Evolutionary conservation across 2,113 vertebrate species (phyloP).

Genomic region (Protobothrops flavoviridis): DNA sequence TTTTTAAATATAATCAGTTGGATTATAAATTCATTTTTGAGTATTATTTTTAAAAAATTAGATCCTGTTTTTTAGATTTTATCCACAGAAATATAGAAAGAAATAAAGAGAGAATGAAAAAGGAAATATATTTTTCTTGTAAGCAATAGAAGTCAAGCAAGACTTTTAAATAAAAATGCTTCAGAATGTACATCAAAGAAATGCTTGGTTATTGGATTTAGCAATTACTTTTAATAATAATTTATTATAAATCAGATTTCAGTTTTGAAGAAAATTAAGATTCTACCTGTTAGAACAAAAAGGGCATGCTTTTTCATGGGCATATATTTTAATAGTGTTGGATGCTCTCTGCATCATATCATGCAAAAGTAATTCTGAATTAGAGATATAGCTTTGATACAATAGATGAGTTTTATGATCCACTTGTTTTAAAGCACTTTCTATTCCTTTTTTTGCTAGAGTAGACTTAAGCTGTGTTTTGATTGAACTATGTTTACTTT

Average conservation of each 20-base stretch:
- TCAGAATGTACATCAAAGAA: neutral
- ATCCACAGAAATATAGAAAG: neutral
- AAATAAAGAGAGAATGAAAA: neutral
- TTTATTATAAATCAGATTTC: neutral
- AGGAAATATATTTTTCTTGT: neutral
- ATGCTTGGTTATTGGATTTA: neutral
- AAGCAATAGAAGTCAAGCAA: neutral
- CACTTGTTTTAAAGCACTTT: neutral
- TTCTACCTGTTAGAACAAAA: neutral
- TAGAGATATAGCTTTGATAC: neutral
- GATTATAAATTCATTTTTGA: neutral
- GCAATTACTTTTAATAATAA: neutral
- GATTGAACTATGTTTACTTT: neutral
- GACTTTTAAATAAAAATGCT: neutral
- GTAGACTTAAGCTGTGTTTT: neutral
- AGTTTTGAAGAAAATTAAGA: neutral
- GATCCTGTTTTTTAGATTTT: neutral
- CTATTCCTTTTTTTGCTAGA: neutral
- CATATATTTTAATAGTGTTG: neutral
- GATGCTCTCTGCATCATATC: neutral
- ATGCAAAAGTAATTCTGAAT: neutral
- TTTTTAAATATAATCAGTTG: neutral
- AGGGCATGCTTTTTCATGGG: neutral
- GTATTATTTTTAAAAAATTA: neutral
- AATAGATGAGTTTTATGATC: neutral